Conservation (phyloP, 2,888 invertebrate genomes). For the Caenorhabditis sp. region DNA sequence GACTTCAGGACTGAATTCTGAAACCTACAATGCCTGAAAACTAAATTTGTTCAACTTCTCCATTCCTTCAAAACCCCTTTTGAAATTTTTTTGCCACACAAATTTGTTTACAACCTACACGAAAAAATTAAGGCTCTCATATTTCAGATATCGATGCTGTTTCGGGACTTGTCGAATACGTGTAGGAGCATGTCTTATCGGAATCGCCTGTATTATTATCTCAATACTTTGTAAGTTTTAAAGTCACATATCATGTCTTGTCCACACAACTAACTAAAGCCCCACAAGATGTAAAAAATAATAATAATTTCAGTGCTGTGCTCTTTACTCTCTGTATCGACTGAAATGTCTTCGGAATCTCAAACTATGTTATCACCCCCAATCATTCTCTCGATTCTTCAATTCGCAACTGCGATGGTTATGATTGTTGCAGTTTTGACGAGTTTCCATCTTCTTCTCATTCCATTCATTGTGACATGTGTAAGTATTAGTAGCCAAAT, state of each 20-base stretch:
- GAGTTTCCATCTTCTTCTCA: conserved; percentile 50
- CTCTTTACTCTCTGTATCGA: conserved; percentile 38
- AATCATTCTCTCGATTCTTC: conserved; percentile 34
- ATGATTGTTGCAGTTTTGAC: conserved; percentile 57
- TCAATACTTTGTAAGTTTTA: conserved; percentile 40
- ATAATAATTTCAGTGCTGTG: conserved; percentile 32
- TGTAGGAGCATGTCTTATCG: conserved; percentile 55
- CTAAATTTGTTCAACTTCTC: too few species aligned
- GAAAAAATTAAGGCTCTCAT: too few species aligned
- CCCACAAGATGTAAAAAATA: too few species aligned
- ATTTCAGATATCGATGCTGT: conserved; percentile 59
- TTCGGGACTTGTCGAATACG: conserved; percentile 58
- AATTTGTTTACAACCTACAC: too few species aligned
- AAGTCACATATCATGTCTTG: neutral
- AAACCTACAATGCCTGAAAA: too few species aligned
- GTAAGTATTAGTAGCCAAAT: conserved; percentile 12
- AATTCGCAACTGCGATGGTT: conserved; percentile 50
- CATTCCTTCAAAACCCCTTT: too few species aligned
- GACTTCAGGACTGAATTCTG: too few species aligned
- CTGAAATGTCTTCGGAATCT: conserved; percentile 30
- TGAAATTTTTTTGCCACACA: too few species aligned
- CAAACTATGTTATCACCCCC: conserved; percentile 41
- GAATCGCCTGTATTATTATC: conserved; percentile 42
- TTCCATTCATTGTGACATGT: conserved; percentile 52
- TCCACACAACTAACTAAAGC: neutral